A percentile compares a stretch with the other conserved stretches of the same genome.
Evolutionary conservation across 2,113 vertebrate genomes (phyloP).

Genomic region (Antigone vipio): DNA sequence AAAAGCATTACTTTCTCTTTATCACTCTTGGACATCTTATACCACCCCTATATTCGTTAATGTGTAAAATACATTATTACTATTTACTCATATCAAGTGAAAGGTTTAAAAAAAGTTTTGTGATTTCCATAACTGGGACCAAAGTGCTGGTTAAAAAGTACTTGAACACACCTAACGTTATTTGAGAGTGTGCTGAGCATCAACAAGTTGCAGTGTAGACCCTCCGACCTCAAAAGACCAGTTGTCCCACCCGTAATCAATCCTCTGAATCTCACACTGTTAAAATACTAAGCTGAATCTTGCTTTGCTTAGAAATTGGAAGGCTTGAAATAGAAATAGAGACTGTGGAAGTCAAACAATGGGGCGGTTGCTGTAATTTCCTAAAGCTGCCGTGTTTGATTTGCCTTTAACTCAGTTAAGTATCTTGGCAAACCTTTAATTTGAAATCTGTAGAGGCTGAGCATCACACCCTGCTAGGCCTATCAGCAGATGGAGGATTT

Average conservation of each 20-base stretch:
- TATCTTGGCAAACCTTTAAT: constrained; percentile 28
- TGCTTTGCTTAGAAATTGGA: neutral
- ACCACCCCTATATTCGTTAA: neutral
- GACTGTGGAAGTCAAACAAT: neutral
- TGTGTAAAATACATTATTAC: neutral
- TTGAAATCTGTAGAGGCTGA: constrained; percentile 35
- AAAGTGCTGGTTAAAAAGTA: neutral
- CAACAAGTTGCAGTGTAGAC: too few species aligned
- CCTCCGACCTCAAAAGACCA: neutral
- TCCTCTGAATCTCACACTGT: neutral
- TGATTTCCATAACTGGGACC: neutral
- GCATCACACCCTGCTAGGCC: constrained; percentile 32
- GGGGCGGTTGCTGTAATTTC: neutral
- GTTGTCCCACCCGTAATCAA: neutral
- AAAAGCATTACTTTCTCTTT: neutral
- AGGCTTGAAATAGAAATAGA: neutral
- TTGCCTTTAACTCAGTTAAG: constrained; percentile 44
- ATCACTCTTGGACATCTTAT: neutral
- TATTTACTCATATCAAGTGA: neutral
- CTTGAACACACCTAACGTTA: neutral
- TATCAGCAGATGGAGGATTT: constrained; percentile 49
- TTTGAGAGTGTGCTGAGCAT: neutral
- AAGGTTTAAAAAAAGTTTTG: neutral
- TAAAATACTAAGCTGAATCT: neutral
- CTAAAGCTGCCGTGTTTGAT: constrained; percentile 16